Conservation (phyloP, 2,113 vertebrate genomes). For the Lichenostomus cassidix region DNA sequence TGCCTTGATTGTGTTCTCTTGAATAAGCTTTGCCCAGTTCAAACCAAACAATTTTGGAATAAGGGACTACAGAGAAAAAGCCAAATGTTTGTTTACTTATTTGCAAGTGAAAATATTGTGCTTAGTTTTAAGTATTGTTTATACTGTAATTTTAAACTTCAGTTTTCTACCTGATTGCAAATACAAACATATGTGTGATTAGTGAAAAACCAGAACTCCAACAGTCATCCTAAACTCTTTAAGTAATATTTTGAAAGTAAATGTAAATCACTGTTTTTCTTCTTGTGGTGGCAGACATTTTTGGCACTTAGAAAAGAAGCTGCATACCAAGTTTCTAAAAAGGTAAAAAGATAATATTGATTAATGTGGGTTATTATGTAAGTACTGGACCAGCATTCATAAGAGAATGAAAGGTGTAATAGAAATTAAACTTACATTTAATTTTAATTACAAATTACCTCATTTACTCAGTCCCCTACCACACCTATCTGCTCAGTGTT, state of each 20-base stretch:
- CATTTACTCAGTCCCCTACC: background rate
- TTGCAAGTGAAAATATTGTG: background rate
- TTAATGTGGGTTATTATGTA: slow-evolving; percentile 50
- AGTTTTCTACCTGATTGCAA: slow-evolving; percentile 44
- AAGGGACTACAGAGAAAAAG: background rate
- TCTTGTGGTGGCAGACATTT: background rate
- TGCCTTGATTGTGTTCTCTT: slow-evolving; percentile 38
- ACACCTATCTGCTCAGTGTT: background rate
- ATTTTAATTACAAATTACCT: slow-evolving; percentile 48
- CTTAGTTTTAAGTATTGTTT: background rate
- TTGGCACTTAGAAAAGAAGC: background rate
- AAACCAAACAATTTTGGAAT: background rate
- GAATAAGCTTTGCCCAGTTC: background rate
- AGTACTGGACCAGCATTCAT: slow-evolving; percentile 19
- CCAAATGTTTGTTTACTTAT: background rate
- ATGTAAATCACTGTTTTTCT: background rate
- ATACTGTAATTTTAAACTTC: slow-evolving; percentile 6
- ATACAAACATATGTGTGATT: slow-evolving; percentile 7
- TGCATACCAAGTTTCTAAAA: background rate
- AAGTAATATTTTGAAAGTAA: background rate
- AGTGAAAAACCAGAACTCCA: background rate
- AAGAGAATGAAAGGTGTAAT: slow-evolving; percentile 47
- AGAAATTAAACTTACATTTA: slow-evolving; percentile 55
- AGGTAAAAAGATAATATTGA: slow-evolving; percentile 30
- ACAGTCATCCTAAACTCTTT: background rate